Conservation (phyloP, 2,797 vertebrate genomes). For the Silurus lanzhouensis region DNA sequence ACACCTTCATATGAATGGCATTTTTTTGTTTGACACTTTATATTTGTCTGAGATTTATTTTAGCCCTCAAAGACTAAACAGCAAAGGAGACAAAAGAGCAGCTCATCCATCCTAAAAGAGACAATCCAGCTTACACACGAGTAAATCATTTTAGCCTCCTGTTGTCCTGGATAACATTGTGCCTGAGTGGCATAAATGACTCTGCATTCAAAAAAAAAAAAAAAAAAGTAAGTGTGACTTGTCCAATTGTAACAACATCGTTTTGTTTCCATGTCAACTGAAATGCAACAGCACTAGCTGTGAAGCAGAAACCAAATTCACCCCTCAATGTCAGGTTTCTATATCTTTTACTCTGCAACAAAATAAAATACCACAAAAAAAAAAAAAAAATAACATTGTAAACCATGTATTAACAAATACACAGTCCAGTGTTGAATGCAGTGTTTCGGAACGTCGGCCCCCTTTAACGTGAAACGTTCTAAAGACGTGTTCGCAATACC, state of each 20-base stretch:
- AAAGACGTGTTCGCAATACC: not conserved
- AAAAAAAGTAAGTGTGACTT: conserved; percentile 25
- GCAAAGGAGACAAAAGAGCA: not conserved
- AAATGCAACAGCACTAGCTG: conserved; percentile 22
- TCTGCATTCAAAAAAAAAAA: not conserved
- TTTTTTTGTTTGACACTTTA: not conserved
- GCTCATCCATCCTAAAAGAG: conserved; percentile 4
- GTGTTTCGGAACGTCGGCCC: conserved; percentile 5
- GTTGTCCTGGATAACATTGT: conserved; percentile 12
- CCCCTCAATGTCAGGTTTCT: conserved; percentile 26
- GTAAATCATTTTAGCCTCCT: conserved; percentile 27
- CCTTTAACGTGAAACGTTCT: conserved; percentile 14
- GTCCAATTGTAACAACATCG: conserved; percentile 34
- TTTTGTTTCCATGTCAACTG: conserved; percentile 27
- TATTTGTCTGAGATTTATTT: not conserved
- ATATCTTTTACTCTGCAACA: conserved; percentile 15
- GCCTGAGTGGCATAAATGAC: conserved; percentile 9
- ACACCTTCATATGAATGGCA: not conserved
- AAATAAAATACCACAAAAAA: conserved; percentile 27
- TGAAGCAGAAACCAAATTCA: conserved; percentile 44
- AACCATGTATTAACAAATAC: conserved; percentile 11
- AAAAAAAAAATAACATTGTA: too few species aligned
- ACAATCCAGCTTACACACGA: conserved; percentile 13
- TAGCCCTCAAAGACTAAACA: conserved; percentile 3
- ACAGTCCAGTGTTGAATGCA: conserved; percentile 1